These are phyloP conservation scores for Luperina testacea DNA, from an alignment of 2,888 invertebrate species.

Conservation along the genomic window DNA sequence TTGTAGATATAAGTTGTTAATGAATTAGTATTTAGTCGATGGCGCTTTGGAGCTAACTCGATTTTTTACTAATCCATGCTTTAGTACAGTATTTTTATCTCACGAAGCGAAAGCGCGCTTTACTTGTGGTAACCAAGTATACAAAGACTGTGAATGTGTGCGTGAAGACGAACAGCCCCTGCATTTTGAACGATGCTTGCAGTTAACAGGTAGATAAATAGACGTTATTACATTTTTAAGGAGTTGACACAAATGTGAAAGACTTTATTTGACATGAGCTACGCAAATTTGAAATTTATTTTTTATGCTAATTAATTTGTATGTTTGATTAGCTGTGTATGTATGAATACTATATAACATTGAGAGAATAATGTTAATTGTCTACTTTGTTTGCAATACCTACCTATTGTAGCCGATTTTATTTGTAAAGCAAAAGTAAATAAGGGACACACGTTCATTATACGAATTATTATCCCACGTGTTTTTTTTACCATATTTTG, in stretches of 20 bases:
- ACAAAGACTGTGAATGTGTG: not conserved
- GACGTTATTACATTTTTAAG: too few species aligned
- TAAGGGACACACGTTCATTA: not conserved
- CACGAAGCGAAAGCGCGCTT: not conserved
- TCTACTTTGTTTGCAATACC: slow-evolving; percentile 7
- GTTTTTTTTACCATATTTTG: slow-evolving; percentile 12
- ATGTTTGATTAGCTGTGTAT: slow-evolving; percentile 20
- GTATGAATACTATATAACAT: not conserved
- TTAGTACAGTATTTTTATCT: not conserved
- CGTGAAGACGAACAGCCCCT: not conserved
- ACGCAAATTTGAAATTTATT: not conserved
- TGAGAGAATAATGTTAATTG: slow-evolving; percentile 14
- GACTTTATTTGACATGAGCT: not conserved
- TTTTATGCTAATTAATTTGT: not conserved
- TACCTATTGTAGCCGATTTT: not conserved
- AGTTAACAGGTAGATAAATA: not conserved
- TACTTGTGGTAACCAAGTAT: not conserved
- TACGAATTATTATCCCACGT: not conserved
- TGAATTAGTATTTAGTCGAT: not conserved
- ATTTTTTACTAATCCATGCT: not conserved
- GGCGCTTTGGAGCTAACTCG: not conserved
- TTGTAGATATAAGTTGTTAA: too few species aligned
- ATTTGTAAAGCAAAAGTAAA: slow-evolving; percentile 24
- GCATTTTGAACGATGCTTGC: not conserved
- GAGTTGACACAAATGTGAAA: not conserved